phyloP scores from a whole-genome alignment of 2,797 vertebrate genomes.

The Avahi laniger region DNA sequence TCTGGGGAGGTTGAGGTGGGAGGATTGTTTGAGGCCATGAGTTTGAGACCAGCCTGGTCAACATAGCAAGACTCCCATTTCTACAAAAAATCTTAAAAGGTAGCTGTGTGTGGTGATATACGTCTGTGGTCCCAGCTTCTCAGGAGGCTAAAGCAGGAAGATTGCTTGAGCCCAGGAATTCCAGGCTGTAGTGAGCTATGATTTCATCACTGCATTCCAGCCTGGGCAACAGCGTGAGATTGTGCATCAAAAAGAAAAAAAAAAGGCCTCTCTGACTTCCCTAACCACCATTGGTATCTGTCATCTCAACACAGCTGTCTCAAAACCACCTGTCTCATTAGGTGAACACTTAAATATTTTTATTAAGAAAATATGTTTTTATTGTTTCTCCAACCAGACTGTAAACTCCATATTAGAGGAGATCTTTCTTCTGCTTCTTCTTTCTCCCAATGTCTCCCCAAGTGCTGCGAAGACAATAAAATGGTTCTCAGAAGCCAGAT shows the following conservation, averaged over 20 bases:
- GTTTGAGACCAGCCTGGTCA: not conserved
- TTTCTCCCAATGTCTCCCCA: not conserved
- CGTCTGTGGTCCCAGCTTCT: not conserved
- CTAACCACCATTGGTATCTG: not conserved
- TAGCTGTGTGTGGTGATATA: not conserved
- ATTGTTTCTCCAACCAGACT: not conserved
- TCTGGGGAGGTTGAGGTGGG: not conserved
- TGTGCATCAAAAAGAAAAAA: not conserved
- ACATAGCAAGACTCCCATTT: not conserved
- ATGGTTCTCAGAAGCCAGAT: not conserved
- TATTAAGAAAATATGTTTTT: not conserved
- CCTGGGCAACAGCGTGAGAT: not conserved
- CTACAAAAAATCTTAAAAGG: not conserved
- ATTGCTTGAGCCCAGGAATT: not conserved
- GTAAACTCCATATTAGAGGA: not conserved
- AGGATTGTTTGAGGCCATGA: not conserved
- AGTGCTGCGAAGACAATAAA: not conserved
- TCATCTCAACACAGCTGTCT: not conserved
- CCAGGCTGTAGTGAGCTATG: not conserved
- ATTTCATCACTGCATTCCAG: not conserved
- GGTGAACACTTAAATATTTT: not conserved
- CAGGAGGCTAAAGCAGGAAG: not conserved
- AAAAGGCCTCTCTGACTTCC: not conserved
- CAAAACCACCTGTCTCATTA: not conserved
- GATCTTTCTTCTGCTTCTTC: not conserved